Conservation (phyloP, 2,888 invertebrate species). For the Leucoma salicis region DNA sequence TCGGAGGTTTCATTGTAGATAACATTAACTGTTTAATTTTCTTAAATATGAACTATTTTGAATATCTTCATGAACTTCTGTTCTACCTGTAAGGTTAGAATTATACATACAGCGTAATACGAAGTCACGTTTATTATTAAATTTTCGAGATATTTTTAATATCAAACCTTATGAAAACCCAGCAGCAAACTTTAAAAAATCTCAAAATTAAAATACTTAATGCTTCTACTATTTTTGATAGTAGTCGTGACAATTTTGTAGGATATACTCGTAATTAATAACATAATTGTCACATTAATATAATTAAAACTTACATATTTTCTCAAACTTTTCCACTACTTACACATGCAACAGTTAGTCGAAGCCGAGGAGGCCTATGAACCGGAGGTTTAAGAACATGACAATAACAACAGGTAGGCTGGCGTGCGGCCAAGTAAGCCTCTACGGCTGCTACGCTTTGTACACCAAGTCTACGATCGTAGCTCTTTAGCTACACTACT, state of each 20-base stretch:
- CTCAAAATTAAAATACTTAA: too few relatives aligned
- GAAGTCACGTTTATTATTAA: slow-evolving; percentile 48
- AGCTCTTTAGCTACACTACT: slow-evolving; percentile 40
- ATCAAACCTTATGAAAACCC: slow-evolving; percentile 33
- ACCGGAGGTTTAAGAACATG: slow-evolving; percentile 49
- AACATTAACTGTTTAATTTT: too few relatives aligned
- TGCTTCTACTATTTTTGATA: too few relatives aligned
- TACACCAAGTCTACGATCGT: slow-evolving; percentile 55
- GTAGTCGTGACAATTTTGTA: too few relatives aligned
- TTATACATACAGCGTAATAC: slow-evolving; percentile 49
- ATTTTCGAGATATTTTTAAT: slow-evolving; percentile 42
- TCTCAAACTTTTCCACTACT: slow-evolving; percentile 29
- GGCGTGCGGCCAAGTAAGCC: slow-evolving; percentile 64
- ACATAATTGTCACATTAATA: too few relatives aligned
- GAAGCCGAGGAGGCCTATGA: slow-evolving; percentile 35
- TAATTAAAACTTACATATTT: too few relatives aligned
- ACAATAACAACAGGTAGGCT: slow-evolving; percentile 74
- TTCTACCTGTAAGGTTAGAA: slow-evolving; percentile 41
- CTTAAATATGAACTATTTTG: too few relatives aligned
- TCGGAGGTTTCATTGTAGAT: too few relatives aligned
- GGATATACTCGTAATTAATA: too few relatives aligned
- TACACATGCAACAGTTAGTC: slow-evolving; percentile 46
- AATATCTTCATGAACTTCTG: too few relatives aligned
- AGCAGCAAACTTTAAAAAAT: slow-evolving; percentile 18
- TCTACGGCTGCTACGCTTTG: slow-evolving; percentile 51